Conservation (phyloP, 1,140 invertebrate species). For the Lordiphosa stackelbergi region DNA sequence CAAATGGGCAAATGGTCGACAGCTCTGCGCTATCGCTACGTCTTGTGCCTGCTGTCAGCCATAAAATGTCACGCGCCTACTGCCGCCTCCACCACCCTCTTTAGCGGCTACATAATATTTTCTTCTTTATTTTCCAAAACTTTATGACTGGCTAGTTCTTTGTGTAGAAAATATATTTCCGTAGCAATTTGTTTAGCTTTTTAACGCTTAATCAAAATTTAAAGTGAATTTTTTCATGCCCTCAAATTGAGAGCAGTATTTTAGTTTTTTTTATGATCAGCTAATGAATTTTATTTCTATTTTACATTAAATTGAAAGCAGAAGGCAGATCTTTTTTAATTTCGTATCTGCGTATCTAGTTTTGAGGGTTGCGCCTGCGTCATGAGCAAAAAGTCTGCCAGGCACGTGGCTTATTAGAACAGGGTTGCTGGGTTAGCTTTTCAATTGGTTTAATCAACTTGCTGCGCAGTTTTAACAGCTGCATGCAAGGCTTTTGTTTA, state of each 20-base stretch:
- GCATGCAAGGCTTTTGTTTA: not conserved
- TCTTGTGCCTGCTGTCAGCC: slow-evolving; percentile 56
- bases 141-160: slow-evolving; percentile 49
- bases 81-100: not conserved
- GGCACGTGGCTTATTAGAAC: slow-evolving; percentile 30
- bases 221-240: slow-evolving; percentile 37
- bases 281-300: slow-evolving; percentile 46
- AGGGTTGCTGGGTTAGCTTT: slow-evolving; percentile 50
- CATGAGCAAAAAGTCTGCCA: not conserved
- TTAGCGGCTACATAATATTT: slow-evolving; percentile 11
- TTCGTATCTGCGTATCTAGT: not conserved
- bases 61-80: slow-evolving; percentile 51
- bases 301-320: slow-evolving; percentile 35
- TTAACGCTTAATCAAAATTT: slow-evolving; percentile 55
- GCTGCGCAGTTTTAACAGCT: slow-evolving; percentile 19
- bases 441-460: slow-evolving; percentile 58
- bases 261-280: slow-evolving; percentile 15
- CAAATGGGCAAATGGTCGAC: slow-evolving; percentile 54
- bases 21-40: slow-evolving; percentile 30
- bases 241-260: slow-evolving; percentile 27
- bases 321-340: slow-evolving; percentile 8
- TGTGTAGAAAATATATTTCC: slow-evolving; percentile 27
- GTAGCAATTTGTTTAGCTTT: slow-evolving; percentile 42
- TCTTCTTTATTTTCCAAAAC: slow-evolving; percentile 20
- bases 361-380: slow-evolving; percentile 48